These are phyloP conservation scores for Tetramorium parvispinum DNA, from an alignment of 1,140 invertebrate genomes.

Conservation along the genomic window DNA sequence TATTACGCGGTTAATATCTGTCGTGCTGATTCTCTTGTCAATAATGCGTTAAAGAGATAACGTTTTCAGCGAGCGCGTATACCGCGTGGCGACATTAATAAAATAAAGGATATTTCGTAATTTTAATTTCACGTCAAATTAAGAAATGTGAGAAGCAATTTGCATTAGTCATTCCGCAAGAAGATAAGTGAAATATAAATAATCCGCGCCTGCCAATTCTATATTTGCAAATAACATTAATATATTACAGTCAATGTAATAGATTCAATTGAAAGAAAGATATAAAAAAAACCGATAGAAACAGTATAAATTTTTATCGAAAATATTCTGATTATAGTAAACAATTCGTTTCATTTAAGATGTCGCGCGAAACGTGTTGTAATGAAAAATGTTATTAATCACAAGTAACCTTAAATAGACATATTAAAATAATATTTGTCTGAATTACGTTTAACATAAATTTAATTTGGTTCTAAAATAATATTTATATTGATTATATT, in stretches of 20 bases:
- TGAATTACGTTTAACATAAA: background rate
- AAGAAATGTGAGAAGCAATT: background rate
- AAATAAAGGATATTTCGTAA: conserved; percentile 61
- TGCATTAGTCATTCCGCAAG: background rate
- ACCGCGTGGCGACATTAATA: conserved; percentile 51
- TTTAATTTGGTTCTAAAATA: background rate
- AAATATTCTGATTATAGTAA: background rate
- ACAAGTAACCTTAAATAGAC: background rate
- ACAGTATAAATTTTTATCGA: background rate
- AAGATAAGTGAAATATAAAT: background rate
- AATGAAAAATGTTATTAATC: background rate
- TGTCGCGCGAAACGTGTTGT: background rate
- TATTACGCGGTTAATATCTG: conserved; percentile 71
- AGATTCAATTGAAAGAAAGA: background rate
- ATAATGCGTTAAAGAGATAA: conserved; percentile 68
- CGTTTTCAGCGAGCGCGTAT: conserved; percentile 54
- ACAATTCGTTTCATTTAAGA: background rate
- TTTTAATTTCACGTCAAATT: conserved; percentile 4
- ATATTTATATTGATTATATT: background rate
- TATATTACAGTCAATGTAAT: background rate
- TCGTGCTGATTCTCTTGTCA: conserved; percentile 71
- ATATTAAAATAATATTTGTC: background rate
- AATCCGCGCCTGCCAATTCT: background rate
- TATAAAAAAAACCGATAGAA: background rate
- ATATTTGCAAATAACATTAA: background rate